Conservation (phyloP, 1,140 invertebrate genomes). For the Neotoxoptera formosana region DNA sequence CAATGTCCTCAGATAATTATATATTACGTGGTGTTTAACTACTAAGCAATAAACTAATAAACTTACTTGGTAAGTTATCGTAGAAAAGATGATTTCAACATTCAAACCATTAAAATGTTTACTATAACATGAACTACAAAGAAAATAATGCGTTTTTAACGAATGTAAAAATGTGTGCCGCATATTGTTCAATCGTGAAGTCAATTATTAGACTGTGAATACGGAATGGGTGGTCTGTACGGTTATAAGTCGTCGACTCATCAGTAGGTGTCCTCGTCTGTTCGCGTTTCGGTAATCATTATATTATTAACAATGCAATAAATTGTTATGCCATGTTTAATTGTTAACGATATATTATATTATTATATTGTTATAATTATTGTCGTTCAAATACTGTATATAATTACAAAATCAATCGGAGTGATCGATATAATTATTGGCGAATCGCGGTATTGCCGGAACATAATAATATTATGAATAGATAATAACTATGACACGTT, state of each 20-base stretch:
- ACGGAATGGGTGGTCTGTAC: conserved; percentile 24
- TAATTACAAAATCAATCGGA: neutral
- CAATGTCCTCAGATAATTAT: neutral
- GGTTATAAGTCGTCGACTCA: conserved; percentile 31
- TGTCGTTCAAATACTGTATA: neutral
- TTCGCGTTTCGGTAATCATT: conserved; percentile 21
- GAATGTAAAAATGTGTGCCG: neutral
- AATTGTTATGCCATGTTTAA: neutral
- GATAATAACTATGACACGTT: too few relatives aligned
- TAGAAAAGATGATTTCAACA: neutral
- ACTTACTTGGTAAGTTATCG: neutral
- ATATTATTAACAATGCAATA: neutral
- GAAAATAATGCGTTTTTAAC: neutral
- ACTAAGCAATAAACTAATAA: neutral
- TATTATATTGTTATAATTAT: neutral
- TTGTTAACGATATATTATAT: neutral
- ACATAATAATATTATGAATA: neutral
- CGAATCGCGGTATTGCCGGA: neutral
- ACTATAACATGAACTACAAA: neutral
- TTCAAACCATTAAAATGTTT: neutral
- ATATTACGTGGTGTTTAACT: neutral
- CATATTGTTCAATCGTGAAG: conserved; percentile 3
- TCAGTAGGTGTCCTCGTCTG: neutral
- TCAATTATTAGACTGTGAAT: conserved; percentile 22
- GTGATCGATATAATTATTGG: neutral